A percentile compares a stretch with the other conserved stretches of the same genome.
These are phyloP conservation scores for Melinopterus prodromus DNA, from an alignment of 2,888 invertebrate species.

Conservation along the genomic window DNA sequence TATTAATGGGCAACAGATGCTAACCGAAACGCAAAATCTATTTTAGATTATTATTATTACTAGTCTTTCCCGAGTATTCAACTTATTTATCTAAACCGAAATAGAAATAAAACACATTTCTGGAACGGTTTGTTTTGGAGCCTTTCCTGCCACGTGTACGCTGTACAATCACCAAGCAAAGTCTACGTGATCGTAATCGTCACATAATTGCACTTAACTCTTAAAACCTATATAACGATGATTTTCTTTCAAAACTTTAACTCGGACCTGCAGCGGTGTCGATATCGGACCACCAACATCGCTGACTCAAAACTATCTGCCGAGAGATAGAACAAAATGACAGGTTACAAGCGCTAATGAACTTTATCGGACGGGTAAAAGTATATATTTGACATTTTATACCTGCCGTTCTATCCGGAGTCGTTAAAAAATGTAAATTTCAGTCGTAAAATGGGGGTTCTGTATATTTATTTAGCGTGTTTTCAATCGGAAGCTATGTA, in stretches of 20 bases:
- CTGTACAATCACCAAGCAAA: not conserved
- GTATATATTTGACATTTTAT: not conserved
- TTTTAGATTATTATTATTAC: not conserved
- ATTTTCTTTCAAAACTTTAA: not conserved
- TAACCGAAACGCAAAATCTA: not conserved
- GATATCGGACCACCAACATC: not conserved
- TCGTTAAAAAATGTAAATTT: not conserved
- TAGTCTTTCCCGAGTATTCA: not conserved
- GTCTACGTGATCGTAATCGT: not conserved
- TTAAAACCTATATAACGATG: too few species aligned
- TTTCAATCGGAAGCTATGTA: not conserved
- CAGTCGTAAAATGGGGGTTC: not conserved
- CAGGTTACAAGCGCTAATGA: conserved; percentile 4
- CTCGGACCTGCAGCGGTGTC: not conserved
- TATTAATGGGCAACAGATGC: not conserved
- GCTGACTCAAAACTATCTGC: not conserved
- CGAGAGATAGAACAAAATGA: not conserved
- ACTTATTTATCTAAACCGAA: conserved; percentile 4
- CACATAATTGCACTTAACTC: not conserved
- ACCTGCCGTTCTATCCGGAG: not conserved
- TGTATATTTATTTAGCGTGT: not conserved
- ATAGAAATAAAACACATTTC: not conserved
- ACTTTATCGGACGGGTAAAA: not conserved
- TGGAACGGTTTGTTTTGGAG: not conserved
- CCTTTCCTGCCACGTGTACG: not conserved